These are phyloP conservation scores for Ypsolopha sequella DNA, from an alignment of 2,888 invertebrate species.

Conservation along the genomic window DNA sequence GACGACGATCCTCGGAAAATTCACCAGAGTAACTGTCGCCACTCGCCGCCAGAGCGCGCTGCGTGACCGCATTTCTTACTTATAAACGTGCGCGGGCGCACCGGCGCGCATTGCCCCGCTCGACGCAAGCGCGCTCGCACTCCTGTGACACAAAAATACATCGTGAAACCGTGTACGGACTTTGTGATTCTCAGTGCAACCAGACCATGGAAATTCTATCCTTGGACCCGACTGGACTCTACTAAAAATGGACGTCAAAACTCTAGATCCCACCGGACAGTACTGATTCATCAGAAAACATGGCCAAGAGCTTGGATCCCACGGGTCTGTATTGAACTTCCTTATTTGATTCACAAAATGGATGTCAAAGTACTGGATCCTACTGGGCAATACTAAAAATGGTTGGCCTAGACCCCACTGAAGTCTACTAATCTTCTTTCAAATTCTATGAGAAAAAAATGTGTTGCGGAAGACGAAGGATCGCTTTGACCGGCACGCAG, in stretches of 20 bases:
- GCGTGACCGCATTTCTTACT: constrained; percentile 36
- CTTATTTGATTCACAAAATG: constrained; percentile 24
- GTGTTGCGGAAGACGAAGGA: constrained; percentile 61
- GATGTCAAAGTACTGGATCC: constrained; percentile 42
- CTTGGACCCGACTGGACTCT: constrained; percentile 62
- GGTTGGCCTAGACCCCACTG: constrained; percentile 6
- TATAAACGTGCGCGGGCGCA: constrained; percentile 41
- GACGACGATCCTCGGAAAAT: not conserved
- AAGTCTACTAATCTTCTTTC: constrained; percentile 5
- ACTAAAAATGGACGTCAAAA: constrained; percentile 31
- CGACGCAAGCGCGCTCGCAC: constrained; percentile 40
- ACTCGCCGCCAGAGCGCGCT: constrained; percentile 50
- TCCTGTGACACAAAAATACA: constrained; percentile 24
- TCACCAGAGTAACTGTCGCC: constrained; percentile 20
- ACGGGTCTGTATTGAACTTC: constrained; percentile 17
- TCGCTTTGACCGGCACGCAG: constrained; percentile 44
- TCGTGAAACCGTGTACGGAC: constrained; percentile 28
- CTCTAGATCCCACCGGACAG: constrained; percentile 59
- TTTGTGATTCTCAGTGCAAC: constrained; percentile 10
- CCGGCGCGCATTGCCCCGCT: constrained; percentile 48
- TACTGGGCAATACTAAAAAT: constrained; percentile 42
- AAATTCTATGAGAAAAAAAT: constrained; percentile 34
- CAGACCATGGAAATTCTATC: constrained; percentile 52
- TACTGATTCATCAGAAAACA: constrained; percentile 16
- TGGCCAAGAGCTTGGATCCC: constrained; percentile 28